phyloP scores from a whole-genome alignment of 1,140 invertebrate species.

The Amphibalanus amphitrite region DNA sequence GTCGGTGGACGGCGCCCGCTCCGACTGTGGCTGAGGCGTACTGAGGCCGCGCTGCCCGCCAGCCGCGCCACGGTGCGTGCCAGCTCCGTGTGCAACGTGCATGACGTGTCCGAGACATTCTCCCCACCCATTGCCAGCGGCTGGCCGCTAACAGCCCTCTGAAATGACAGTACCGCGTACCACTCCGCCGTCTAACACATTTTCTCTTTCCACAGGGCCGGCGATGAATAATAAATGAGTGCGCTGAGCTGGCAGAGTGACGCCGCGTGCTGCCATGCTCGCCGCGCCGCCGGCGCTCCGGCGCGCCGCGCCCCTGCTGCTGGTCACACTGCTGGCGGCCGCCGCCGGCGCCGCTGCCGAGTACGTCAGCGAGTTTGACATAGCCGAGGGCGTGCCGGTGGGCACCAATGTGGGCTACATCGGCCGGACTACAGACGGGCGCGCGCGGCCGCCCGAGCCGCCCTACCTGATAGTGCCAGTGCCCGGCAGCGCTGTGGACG shows the following conservation, averaged over 20 bases:
- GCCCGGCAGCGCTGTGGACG: constrained; percentile 64
- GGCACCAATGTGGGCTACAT: constrained; percentile 73
- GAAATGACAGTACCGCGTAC: not conserved
- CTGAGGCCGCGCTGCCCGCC: no score
- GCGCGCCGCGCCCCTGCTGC: constrained; percentile 6
- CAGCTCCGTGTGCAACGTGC: no score
- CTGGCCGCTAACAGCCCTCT: not conserved
- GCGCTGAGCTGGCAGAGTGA: not conserved
- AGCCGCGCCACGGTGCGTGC: no score
- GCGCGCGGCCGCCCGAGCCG: constrained; percentile 27
- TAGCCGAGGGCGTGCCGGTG: constrained; percentile 66
- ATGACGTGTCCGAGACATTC: no score
- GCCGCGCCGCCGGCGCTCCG: no score
- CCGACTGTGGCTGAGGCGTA: no score
- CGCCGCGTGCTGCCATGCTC: not conserved
- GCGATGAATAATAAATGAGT: constrained; percentile 5
- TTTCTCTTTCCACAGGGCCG: constrained; percentile 1
- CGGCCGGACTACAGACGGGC: constrained; percentile 40
- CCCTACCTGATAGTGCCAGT: constrained; percentile 79
- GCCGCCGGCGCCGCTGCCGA: constrained; percentile 19
- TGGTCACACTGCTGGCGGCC: constrained; percentile 8
- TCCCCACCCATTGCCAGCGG: not conserved
- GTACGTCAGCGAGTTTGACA: constrained; percentile 54
- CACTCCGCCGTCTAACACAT: not conserved
- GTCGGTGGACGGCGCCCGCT: no score